Base-by-base conservation (phyloP, 2,113 vertebrate species). In the Dinomys branickii region DNA sequence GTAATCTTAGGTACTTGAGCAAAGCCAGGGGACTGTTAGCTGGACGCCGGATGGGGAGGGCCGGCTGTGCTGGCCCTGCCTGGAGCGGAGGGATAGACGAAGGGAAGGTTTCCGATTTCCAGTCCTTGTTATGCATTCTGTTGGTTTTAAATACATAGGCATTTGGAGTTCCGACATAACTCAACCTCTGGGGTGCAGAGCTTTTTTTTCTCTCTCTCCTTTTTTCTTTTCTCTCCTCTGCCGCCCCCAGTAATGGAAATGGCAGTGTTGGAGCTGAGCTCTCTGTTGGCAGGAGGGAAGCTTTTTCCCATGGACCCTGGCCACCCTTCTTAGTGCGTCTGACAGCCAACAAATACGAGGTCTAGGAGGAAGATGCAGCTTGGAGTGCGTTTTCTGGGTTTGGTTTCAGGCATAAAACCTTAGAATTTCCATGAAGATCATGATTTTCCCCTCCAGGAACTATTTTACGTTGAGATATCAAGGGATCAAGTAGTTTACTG, bases 1-100 rank as follows among this genome's bases (percentile, higher is more conserved):
- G 98, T 99, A 98, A 99, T 98, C 98, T 98, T 97, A 97, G 98
- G 97, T 97, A 98, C 98, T 98, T 98, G 95, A 98, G 97, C 98
- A 98, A 98, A 98, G 97, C 96, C 91, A 90, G 96, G 95, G 97
- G 98, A 95, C 98, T 97, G 98, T 97, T 98, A 97, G 97, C 98
- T 95, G 98, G 98, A 98, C 98, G 82, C 1, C 35, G 11, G 19
- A 19, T 16, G 67, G 63, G 85, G n/a, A n/a, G 78, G 67, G 5
- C 81, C 5, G 96, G 98, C 33, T 56, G 56, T 3, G 50, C 26
- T 61, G 78, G 67, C 28, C 96, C 24, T 7, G 26, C 87, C 69
- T 63, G 75, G 59, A 94, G 83, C 0, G 78, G 7, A 1, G 12
- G 56, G 16, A 38, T 0, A 71, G 69, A 8, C 9, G 35, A 47